Base-by-base conservation (phyloP, 2,888 invertebrate genomes). In the Mellilla xanthometata region DNA sequence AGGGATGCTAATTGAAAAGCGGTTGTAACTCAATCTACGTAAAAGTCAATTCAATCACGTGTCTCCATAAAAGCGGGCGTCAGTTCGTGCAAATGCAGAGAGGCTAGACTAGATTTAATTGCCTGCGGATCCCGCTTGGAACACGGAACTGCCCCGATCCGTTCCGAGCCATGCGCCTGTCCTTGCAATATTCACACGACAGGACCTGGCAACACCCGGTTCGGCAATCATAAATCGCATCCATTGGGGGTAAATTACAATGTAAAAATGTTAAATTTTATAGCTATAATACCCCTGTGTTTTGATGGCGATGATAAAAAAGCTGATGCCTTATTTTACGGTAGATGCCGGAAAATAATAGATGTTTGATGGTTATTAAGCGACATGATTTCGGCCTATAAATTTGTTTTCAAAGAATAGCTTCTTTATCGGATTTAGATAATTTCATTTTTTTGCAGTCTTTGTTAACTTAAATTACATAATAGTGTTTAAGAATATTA, bases 161-260 rank as follows among this genome's bases (percentile, higher is more conserved):
- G 54, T 47, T 48, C 46, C 51, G n/a, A 6, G 7, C 22, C 34
- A 24, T 34, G 13, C 27, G 23, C 28, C 55, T 40, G 49, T 47
- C 51, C 36, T 51, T 52, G 57, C 58, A 61, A 63, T 69, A 72
- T 68, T 68, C 68, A 68, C 69, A 64, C 56, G 57, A 48, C 56
- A 57, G 49, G 55, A 64, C 60, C 56, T 57, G 56, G 51, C 56
- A 62, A 62, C 57, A 54, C 52, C 56, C 56, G 58, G 57, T 61
- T 58, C 58, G 63, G 58, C 58, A 66, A 67, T 72, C 63, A 72
- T 68, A 72, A 72, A 74, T 70, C 68, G 60, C 39, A 55, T 60
- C 62, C 62, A 55, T 54, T 56, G 66, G 60, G 61, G 64, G 45
- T 62, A 62, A 68, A 68, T 71, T 67, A 63, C 56, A 64, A 62